Conservation (phyloP, 2,113 vertebrate genomes). For the Otolemur garnettii region DNA sequence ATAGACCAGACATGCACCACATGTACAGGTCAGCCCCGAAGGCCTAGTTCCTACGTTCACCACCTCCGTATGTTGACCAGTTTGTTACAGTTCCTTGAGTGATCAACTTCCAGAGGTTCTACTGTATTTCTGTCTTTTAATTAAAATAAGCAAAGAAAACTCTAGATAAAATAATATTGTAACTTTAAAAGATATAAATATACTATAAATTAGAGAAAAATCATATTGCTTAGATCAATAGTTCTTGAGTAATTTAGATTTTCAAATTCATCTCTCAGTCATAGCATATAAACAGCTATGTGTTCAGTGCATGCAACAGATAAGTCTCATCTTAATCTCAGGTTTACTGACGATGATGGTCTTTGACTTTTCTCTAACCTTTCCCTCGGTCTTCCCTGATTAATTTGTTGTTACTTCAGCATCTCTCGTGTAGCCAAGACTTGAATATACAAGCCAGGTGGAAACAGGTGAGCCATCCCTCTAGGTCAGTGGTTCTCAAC, state of each 20-base stretch:
- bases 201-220: neutral
- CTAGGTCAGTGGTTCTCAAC: neutral
- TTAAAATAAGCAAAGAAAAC: conserved; percentile 26
- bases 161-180: neutral
- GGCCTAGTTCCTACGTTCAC: no score
- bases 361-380: neutral
- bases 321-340: neutral
- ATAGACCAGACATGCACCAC: no score
- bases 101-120: no score
- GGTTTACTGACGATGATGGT: neutral
- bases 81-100: no score
- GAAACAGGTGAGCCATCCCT: neutral
- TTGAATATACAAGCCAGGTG: neutral
- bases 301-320: neutral
- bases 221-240: neutral
- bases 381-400: neutral
- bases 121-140: conserved; percentile 6
- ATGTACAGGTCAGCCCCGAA: no score
- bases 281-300: neutral
- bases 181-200: neutral
- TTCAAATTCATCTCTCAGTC: neutral
- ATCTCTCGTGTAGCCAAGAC: neutral
- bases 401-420: neutral
- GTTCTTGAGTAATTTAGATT: conserved; percentile 25
- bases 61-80: no score